Percentiles rank a stretch among this genome's conserved stretches.
Evolutionary conservation across 2,113 vertebrate species (phyloP).

Genomic region (Strix uralensis): DNA sequence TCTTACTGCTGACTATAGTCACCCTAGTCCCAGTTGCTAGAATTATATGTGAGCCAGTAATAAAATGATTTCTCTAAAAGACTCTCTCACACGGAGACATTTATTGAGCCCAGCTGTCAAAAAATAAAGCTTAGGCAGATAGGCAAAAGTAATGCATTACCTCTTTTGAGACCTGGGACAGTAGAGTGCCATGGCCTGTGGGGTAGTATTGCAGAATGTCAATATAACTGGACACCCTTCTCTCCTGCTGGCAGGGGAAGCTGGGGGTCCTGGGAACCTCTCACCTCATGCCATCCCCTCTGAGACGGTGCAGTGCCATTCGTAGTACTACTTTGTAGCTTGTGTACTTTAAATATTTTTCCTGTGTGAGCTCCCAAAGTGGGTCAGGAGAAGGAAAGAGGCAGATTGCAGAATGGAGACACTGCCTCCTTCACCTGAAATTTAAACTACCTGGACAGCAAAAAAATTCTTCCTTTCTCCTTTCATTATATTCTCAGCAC

Average conservation of each 20-base stretch:
- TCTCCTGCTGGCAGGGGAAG: rapidly evolving
- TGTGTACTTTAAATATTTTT: neutral
- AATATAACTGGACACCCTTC: neutral
- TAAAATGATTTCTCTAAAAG: neutral
- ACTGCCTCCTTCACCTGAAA: neutral
- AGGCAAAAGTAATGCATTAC: neutral
- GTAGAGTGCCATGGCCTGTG: neutral
- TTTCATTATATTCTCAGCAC: neutral
- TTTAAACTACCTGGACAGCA: neutral
- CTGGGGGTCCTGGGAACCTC: neutral
- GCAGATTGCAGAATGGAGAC: neutral
- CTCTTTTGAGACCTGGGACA: neutral
- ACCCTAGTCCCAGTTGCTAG: neutral
- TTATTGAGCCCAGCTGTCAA: neutral
- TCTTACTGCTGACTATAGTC: neutral
- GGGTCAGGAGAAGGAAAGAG: neutral
- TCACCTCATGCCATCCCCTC: rapidly evolving
- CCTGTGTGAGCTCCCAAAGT: neutral
- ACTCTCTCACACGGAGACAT: neutral
- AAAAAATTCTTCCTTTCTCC: neutral
- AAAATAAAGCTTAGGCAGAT: neutral
- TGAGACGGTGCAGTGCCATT: neutral
- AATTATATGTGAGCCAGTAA: neutral
- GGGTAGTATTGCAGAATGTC: neutral
- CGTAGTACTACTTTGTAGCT: neutral